Conservation (phyloP, 2,113 vertebrate genomes). For the Podarcis raffonei region DNA sequence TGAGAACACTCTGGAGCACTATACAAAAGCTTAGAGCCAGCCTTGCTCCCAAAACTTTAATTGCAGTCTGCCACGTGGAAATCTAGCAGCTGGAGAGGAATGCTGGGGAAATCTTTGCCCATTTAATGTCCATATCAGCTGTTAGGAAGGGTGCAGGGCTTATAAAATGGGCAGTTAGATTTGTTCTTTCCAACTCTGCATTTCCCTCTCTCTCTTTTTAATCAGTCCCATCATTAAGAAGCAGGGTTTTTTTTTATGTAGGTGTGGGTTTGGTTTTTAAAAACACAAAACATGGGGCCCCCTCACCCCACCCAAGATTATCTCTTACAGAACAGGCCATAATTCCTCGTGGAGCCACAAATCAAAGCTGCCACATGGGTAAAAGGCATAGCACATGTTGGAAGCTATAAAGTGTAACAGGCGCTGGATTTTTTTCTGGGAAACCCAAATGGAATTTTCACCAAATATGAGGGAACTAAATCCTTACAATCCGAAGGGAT, state of each 20-base stretch:
- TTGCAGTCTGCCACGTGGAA: neutral
- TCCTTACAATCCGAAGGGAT: neutral
- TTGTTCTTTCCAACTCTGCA: neutral
- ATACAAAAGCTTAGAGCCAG: neutral
- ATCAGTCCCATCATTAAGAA: neutral
- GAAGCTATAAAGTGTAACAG: neutral
- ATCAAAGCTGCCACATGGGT: neutral
- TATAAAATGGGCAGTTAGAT: neutral
- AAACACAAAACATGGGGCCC: neutral
- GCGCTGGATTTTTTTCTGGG: neutral
- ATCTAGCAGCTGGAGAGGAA: neutral
- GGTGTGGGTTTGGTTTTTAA: neutral
- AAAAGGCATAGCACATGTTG: constrained; percentile 8
- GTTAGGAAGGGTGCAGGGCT: neutral
- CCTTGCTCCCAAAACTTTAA: neutral
- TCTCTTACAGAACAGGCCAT: neutral
- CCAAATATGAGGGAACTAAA: neutral
- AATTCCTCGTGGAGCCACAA: neutral
- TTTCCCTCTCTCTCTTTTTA: neutral
- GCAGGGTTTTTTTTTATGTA: neutral
- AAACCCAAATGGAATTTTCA: neutral
- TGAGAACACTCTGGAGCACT: neutral
- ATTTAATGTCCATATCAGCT: neutral
- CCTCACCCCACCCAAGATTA: neutral
- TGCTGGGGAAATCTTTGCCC: neutral